phyloP scores from a whole-genome alignment of 2,797 vertebrate species.

The Luscinia luscinia region DNA sequence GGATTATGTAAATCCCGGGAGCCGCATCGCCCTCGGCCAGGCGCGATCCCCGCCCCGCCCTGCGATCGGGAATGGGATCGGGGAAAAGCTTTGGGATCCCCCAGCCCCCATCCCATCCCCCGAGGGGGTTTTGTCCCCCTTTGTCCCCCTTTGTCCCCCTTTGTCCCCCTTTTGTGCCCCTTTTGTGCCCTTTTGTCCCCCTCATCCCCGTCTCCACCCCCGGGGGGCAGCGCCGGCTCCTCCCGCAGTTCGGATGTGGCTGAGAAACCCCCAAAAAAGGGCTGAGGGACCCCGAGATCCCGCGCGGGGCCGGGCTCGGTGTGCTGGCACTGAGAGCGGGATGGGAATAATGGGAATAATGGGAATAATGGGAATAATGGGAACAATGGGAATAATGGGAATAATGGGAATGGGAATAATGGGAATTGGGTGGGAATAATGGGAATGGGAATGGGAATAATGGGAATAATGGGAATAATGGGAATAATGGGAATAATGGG shows the following conservation, averaged over 20 bases:
- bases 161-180: too few relatives aligned
- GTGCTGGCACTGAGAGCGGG: accelerated
- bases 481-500: too few relatives aligned
- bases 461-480: too few relatives aligned
- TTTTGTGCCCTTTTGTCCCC: neutral
- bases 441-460: too few relatives aligned
- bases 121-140: neutral
- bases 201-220: too few relatives aligned
- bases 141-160: too few relatives aligned
- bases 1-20: neutral
- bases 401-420: too few relatives aligned
- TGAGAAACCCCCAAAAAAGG: neutral
- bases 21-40: neutral
- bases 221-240: neutral
- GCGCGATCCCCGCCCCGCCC: neutral
- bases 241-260: neutral
- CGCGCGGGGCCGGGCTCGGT: accelerated
- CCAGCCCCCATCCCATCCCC: too few relatives aligned
- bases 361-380: too few relatives aligned
- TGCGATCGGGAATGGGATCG: neutral
- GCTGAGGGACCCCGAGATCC: neutral
- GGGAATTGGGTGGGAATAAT: too few relatives aligned
- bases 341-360: too few relatives aligned
- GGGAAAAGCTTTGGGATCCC: neutral
- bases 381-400: too few relatives aligned